Evolutionary conservation across 2,113 vertebrate genomes (phyloP).

Genomic region (Panurus biarmicus): DNA sequence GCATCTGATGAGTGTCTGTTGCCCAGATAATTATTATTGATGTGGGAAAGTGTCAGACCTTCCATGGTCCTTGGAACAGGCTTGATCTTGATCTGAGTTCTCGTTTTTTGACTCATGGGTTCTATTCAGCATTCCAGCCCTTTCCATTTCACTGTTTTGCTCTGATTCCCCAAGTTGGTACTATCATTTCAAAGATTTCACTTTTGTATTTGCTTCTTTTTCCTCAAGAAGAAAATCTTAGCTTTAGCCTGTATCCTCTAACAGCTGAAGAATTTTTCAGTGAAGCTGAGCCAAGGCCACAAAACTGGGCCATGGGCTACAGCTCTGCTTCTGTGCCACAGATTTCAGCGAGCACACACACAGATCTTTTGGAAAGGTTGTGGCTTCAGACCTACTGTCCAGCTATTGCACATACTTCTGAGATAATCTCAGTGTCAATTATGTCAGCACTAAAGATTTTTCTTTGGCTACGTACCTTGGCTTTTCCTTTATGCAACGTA

Average conservation of each 20-base stretch:
- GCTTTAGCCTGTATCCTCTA: background rate
- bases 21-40: background rate
- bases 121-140: background rate
- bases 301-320: background rate
- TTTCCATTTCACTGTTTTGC: background rate
- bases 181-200: background rate
- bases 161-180: background rate
- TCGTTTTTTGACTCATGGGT: rapidly evolving
- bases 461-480: background rate
- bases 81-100: background rate
- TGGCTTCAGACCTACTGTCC: background rate
- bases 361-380: background rate
- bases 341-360: background rate
- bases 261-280: background rate
- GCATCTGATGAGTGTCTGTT: background rate
- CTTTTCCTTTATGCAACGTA: background rate
- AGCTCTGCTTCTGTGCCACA: background rate
- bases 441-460: background rate
- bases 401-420: background rate
- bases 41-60: background rate
- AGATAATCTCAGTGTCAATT: background rate
- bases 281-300: background rate
- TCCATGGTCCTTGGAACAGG: background rate
- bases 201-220: background rate
- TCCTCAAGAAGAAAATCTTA: background rate